Conservation (phyloP, 2,888 invertebrate genomes). For the Ecdyonurus torrentis region DNA sequence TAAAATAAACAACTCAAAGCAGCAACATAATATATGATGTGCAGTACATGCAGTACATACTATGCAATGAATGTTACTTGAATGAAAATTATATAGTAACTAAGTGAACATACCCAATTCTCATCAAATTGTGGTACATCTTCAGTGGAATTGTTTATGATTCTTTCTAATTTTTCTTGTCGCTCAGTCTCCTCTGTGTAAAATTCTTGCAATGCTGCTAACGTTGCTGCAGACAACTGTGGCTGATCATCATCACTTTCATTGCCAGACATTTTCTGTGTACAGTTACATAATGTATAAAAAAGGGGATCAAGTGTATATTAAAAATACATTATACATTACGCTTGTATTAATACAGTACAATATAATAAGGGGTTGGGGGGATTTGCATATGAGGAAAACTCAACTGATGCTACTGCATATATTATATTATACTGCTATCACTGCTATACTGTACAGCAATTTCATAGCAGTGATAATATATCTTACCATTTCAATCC, state of each 20-base stretch:
- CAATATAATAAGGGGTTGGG: too few species aligned
- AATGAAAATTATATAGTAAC: background rate
- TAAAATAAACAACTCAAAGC: too few species aligned
- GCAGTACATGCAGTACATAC: slow-evolving; percentile 4
- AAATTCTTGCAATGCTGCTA: slow-evolving; percentile 61
- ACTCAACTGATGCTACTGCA: too few species aligned
- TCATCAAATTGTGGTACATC: slow-evolving; percentile 45
- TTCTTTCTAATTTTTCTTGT: slow-evolving; percentile 34
- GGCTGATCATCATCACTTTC: slow-evolving; percentile 40
- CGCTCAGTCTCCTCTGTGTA: slow-evolving; percentile 48
- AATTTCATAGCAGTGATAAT: too few species aligned
- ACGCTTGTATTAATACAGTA: too few species aligned
- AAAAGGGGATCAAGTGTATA: too few species aligned
- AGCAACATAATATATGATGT: background rate
- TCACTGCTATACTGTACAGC: too few species aligned
- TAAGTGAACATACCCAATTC: slow-evolving; percentile 49
- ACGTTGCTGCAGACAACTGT: slow-evolving; percentile 48
- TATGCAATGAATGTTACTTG: background rate
- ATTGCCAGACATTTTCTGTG: slow-evolving; percentile 2
- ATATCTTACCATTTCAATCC: too few species aligned
- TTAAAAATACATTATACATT: too few species aligned
- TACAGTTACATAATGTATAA: background rate
- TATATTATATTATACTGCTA: too few species aligned
- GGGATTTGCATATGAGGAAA: too few species aligned
- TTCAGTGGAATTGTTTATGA: slow-evolving; percentile 17